phyloP scores from a whole-genome alignment of 2,888 invertebrate genomes.

The Alviniconcha strummeri region DNA sequence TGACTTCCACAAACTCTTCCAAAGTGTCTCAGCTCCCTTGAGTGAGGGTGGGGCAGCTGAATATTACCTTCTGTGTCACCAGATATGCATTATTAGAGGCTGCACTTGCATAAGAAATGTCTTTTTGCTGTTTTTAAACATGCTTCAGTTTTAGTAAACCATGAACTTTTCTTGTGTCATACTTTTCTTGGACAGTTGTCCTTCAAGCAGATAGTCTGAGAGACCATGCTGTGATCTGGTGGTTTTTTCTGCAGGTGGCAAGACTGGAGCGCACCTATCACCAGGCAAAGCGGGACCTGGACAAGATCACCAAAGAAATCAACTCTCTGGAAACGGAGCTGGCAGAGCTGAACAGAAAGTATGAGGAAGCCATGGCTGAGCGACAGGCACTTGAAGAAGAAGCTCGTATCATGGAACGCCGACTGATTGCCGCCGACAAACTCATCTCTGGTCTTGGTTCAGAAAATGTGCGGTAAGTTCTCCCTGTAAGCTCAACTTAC shows the following conservation, averaged over 20 bases:
- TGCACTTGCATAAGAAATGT: too few species aligned
- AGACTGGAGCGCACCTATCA: slow-evolving; percentile 83
- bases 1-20: too few species aligned
- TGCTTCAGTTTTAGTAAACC: too few species aligned
- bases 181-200: too few species aligned
- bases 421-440: slow-evolving; percentile 89
- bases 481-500: not conserved
- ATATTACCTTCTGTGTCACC: too few species aligned
- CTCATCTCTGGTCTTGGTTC: slow-evolving; percentile 89
- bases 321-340: slow-evolving; percentile 83
- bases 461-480: slow-evolving; percentile 81
- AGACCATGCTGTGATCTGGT: too few species aligned
- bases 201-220: too few species aligned
- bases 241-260: slow-evolving; percentile 77
- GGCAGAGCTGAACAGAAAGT: slow-evolving; percentile 82
- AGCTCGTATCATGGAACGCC: slow-evolving; percentile 86
- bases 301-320: slow-evolving; percentile 85
- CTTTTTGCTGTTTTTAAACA: too few species aligned
- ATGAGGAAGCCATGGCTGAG: slow-evolving; percentile 84
- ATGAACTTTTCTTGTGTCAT: too few species aligned
- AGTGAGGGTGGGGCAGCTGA: too few species aligned
- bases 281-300: slow-evolving; percentile 78
- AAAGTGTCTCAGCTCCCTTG: too few species aligned
- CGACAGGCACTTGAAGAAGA: slow-evolving; percentile 85
- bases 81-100: too few species aligned